A percentile compares a stretch with the other conserved stretches of the same genome.
Conservation (phyloP, 1,140 invertebrate species). For the Venturia canescens region DNA sequence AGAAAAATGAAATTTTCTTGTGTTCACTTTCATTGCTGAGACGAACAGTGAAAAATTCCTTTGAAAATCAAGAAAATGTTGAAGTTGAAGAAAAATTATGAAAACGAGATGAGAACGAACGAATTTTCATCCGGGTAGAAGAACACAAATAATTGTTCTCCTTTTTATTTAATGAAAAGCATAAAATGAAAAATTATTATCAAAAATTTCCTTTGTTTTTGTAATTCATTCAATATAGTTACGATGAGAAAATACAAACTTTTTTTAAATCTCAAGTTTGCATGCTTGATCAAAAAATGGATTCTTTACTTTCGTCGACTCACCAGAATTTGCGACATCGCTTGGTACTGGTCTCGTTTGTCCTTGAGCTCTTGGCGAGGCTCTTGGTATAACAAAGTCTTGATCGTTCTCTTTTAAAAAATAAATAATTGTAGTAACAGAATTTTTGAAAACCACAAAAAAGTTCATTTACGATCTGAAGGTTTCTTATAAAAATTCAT, state of each 20-base stretch:
- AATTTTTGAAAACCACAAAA: neutral
- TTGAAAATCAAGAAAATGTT: neutral
- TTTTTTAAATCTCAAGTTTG: neutral
- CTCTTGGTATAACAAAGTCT: neutral
- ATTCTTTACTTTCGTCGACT: neutral
- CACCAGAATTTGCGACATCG: neutral
- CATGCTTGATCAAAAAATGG: slow-evolving; percentile 1
- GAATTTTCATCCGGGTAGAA: no score
- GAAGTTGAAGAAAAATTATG: neutral
- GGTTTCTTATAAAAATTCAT: neutral
- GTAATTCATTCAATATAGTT: no score
- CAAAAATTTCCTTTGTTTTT: neutral
- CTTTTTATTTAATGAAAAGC: no score
- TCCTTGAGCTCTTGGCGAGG: neutral
- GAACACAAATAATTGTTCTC: no score
- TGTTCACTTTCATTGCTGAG: neutral
- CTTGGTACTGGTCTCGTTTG: neutral
- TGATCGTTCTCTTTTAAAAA: slow-evolving; percentile 9
- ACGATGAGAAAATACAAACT: no score
- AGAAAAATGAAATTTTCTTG: slow-evolving; percentile 13
- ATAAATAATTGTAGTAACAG: neutral
- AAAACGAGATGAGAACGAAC: neutral
- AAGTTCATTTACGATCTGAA: neutral
- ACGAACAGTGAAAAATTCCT: neutral
- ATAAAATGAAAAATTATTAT: no score